These are phyloP conservation scores for Mesopsocus fuscifrons DNA, from an alignment of 2,888 invertebrate species.

Conservation along the genomic window DNA sequence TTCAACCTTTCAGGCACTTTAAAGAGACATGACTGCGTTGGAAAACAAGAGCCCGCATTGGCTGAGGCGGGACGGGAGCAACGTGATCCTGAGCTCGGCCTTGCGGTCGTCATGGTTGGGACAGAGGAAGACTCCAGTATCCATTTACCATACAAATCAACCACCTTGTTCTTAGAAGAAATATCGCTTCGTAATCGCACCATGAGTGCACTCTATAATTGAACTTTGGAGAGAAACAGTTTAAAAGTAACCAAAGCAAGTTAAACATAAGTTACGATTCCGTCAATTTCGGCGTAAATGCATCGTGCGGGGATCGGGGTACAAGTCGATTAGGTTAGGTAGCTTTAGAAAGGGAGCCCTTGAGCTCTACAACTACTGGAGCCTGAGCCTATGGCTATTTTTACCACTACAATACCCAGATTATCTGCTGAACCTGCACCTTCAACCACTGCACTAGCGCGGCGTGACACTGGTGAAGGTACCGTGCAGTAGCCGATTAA, in stretches of 20 bases:
- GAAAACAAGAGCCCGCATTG: too few species aligned
- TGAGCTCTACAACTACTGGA: too few species aligned
- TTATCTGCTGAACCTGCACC: too few species aligned
- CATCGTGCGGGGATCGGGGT: slow-evolving; percentile 10
- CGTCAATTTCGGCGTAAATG: background rate
- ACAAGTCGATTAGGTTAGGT: too few species aligned
- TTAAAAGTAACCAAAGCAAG: slow-evolving; percentile 4
- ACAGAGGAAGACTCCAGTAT: slow-evolving; percentile 9
- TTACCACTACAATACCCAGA: too few species aligned
- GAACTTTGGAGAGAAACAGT: slow-evolving; percentile 7
- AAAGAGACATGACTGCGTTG: too few species aligned
- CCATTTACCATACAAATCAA: slow-evolving; percentile 10
- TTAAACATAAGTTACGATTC: slow-evolving; percentile 4
- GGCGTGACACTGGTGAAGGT: too few species aligned
- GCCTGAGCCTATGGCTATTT: too few species aligned
- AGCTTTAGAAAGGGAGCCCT: too few species aligned
- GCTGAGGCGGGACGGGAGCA: background rate
- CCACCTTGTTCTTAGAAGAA: background rate
- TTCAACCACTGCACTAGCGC: too few species aligned
- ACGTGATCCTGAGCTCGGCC: slow-evolving; percentile 7
- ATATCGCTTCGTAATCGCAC: background rate
- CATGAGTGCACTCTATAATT: background rate
- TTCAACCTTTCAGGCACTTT: too few species aligned
- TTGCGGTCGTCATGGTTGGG: slow-evolving; percentile 10
- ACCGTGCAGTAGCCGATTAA: too few species aligned